Conservation (phyloP, 2,888 invertebrate species). For the Polydrusus pterygomalis region DNA sequence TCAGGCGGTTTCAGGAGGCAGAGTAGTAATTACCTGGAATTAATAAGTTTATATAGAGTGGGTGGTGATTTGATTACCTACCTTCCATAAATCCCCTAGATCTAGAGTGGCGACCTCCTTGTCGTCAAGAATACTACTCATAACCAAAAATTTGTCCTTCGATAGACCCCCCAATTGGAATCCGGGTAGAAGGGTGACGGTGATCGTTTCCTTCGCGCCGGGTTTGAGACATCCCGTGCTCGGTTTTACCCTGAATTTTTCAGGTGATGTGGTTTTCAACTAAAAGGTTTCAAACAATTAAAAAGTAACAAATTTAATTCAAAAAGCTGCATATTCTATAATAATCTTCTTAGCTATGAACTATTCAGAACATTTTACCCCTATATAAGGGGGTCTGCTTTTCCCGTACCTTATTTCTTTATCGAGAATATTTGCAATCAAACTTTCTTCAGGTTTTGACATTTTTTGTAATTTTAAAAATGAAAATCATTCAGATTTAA, state of each 20-base stretch:
- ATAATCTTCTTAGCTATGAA: too few relatives aligned
- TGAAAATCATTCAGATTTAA: not conserved
- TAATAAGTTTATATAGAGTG: not conserved
- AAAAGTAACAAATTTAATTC: too few relatives aligned
- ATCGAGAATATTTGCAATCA: too few relatives aligned
- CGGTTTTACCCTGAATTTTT: slow-evolving; percentile 94
- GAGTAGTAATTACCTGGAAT: too few relatives aligned
- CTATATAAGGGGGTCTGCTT: too few relatives aligned
- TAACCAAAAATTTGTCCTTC: slow-evolving; percentile 91
- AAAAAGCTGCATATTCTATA: too few relatives aligned
- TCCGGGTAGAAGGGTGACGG: slow-evolving; percentile 85
- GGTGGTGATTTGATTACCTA: slow-evolving; percentile 51
- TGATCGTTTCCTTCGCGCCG: slow-evolving; percentile 78
- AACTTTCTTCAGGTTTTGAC: too few relatives aligned
- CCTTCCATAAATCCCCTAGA: slow-evolving; percentile 85
- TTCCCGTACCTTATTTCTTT: too few relatives aligned
- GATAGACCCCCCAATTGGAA: slow-evolving; percentile 80
- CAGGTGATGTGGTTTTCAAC: slow-evolving; percentile 97
- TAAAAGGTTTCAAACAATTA: slow-evolving; percentile 67
- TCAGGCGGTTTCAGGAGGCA: too few relatives aligned
- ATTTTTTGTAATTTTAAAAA: not conserved
- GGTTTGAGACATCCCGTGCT: slow-evolving; percentile 85
- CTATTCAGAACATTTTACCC: too few relatives aligned
- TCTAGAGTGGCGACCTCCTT: slow-evolving; percentile 76
- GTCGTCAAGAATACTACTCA: slow-evolving; percentile 81